phyloP scores from a whole-genome alignment of 1,140 invertebrate genomes.

The Drosophila carrolli region DNA sequence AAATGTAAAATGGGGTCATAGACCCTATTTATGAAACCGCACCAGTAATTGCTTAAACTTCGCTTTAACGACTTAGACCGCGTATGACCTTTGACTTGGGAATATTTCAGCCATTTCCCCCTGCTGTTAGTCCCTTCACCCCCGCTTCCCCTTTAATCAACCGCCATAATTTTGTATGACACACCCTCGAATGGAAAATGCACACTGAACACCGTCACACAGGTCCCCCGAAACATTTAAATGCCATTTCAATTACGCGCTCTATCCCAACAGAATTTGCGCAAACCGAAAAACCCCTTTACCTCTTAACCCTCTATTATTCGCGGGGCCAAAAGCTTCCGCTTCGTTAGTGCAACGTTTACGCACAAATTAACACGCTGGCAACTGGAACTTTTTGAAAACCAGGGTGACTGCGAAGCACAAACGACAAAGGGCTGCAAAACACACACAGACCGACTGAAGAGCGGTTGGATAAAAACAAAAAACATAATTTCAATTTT shows the following conservation, averaged over 20 bases:
- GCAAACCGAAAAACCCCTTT: background rate
- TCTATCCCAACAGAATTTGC: slow-evolving; percentile 22
- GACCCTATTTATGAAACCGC: background rate
- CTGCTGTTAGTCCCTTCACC: background rate
- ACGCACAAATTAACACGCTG: slow-evolving; percentile 80
- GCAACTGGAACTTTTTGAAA: slow-evolving; percentile 67
- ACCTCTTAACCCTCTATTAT: slow-evolving; percentile 6
- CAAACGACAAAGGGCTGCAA: slow-evolving; percentile 64
- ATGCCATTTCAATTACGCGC: slow-evolving; percentile 73
- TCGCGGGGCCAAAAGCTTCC: slow-evolving; percentile 45
- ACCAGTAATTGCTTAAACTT: background rate
- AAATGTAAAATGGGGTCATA: too few species aligned
- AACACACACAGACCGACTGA: slow-evolving; percentile 8
- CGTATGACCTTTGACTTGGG: slow-evolving; percentile 14
- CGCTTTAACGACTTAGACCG: background rate
- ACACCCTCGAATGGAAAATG: slow-evolving; percentile 46
- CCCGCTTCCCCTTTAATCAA: slow-evolving; percentile 35
- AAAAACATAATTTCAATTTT: slow-evolving; percentile 77
- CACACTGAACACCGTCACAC: slow-evolving; percentile 15
- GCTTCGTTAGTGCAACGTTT: slow-evolving; percentile 77
- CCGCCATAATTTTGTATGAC: slow-evolving; percentile 52
- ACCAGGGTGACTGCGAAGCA: slow-evolving; percentile 49
- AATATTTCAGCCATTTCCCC: too few species aligned
- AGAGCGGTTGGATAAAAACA: slow-evolving; percentile 27
- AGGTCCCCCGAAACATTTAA: slow-evolving; percentile 62